Conservation (phyloP, 2,888 invertebrate species). For the Bellardia bayeri region DNA sequence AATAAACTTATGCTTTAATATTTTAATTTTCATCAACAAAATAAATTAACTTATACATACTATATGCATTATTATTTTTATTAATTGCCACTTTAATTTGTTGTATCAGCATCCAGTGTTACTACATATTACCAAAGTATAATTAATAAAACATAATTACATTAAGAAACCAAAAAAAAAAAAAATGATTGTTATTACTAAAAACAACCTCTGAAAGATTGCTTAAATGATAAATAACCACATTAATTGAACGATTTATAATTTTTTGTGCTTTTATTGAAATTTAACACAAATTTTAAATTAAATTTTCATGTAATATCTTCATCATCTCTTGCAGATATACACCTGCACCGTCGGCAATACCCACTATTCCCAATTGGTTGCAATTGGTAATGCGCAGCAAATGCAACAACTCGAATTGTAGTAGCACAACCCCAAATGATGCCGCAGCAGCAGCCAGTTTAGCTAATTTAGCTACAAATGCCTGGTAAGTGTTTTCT, state of each 20-base stretch:
- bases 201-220: slow-evolving; percentile 1
- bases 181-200: not conserved
- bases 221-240: slow-evolving; percentile 20
- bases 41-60: too few species aligned
- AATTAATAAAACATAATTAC: not conserved
- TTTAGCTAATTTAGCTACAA: slow-evolving; percentile 68
- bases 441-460: slow-evolving; percentile 68
- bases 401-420: slow-evolving; percentile 78
- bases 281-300: slow-evolving; percentile 17
- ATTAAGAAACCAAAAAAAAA: not conserved
- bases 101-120: not conserved
- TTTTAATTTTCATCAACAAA: too few species aligned
- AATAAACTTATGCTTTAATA: too few species aligned
- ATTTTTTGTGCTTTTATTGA: not conserved
- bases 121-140: not conserved
- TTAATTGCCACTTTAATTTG: not conserved
- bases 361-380: slow-evolving; percentile 83
- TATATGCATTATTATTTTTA: too few species aligned
- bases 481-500: slow-evolving; percentile 61
- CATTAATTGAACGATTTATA: slow-evolving; percentile 28
- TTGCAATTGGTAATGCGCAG: slow-evolving; percentile 84
- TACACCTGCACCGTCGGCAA: slow-evolving; percentile 81
- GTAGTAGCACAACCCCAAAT: slow-evolving; percentile 38
- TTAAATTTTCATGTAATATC: slow-evolving; percentile 27
- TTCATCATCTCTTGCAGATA: slow-evolving; percentile 77